Evolutionary conservation across 2,797 vertebrate species (phyloP).

Genomic region (Urocyon cinereoargenteus): DNA sequence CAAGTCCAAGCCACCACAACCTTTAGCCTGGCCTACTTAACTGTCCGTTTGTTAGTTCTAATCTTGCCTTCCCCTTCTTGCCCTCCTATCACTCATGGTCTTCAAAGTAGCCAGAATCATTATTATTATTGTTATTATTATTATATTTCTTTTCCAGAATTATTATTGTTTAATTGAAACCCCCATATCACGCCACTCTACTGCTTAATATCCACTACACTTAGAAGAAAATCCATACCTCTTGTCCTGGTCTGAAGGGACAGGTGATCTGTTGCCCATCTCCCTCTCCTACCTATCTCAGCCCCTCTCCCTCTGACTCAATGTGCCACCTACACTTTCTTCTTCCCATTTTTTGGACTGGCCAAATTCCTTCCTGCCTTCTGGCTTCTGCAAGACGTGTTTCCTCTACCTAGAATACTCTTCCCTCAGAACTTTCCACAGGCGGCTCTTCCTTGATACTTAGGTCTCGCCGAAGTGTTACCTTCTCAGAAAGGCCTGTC

Average conservation of each 20-base stretch:
- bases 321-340: not conserved
- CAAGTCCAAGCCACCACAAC: not conserved
- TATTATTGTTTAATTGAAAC: not conserved
- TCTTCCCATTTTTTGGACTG: not conserved
- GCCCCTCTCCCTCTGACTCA: not conserved
- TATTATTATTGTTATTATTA: not conserved
- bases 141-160: not conserved
- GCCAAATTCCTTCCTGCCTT: not conserved
- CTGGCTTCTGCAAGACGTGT: not conserved
- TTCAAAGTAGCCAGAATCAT: not conserved
- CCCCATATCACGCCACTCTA: not conserved
- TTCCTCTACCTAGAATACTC: not conserved
- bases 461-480: not conserved
- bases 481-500: not conserved
- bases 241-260: not conserved
- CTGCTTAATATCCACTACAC: not conserved
- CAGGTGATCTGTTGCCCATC: accelerated
- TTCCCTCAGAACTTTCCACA: not conserved
- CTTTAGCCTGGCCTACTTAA: not conserved
- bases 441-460: not conserved
- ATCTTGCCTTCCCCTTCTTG: not conserved
- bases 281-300: not conserved
- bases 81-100: not conserved
- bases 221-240: not conserved
- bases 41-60: not conserved